Evolutionary conservation across 2,797 vertebrate genomes (phyloP), one percentile per base, ranked within the genome.

Genomic region (Salarias fasciatus): DNA sequence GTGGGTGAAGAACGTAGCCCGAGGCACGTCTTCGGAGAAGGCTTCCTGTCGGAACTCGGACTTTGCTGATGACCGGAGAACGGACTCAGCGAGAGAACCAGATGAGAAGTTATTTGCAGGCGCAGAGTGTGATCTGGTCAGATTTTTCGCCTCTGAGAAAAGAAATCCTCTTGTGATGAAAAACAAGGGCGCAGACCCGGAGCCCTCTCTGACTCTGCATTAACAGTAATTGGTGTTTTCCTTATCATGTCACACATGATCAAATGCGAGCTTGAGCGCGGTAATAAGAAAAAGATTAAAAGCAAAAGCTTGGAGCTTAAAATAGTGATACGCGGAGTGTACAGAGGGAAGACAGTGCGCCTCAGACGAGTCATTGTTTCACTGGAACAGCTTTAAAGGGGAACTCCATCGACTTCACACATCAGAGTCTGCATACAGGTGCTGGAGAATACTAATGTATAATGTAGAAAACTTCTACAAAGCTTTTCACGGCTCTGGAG

Each of bases 1-100:
- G 18, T 24, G 58, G 76, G 18, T 24, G 18, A 82, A 69, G 53
- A 83, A 53, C 24, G 45, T 75, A 72, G 82, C 88, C 87, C 1
- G 54, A 70, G 81, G 82, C 82, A 33, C n/a, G 44, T 80, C 69
- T 75, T 75, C 55, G 54, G 63, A 80, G 51, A 70, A 53, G 54
- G 59, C 68, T 70, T 55, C 64, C 55, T 48, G 53, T 80, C 65
- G 35, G 47, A n/a, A 63, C 35, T 66, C 0, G 4, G 51, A 37
- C 59, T 71, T 30, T 37, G 61, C 65, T 33, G 69, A 79, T 18
- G 58, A 75, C 69, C 40, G 65, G 59, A 42, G 66, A 86, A 76
- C 35, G 67, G 61, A 59, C 53, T 50, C 42, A 48, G 48, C 35
- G 2, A 61, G 52, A 59, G 43, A 78, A 71, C 63, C 59, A 47